These are phyloP conservation scores for Tetragonula clypearis DNA, from an alignment of 1,140 invertebrate genomes.

Conservation along the genomic window DNA sequence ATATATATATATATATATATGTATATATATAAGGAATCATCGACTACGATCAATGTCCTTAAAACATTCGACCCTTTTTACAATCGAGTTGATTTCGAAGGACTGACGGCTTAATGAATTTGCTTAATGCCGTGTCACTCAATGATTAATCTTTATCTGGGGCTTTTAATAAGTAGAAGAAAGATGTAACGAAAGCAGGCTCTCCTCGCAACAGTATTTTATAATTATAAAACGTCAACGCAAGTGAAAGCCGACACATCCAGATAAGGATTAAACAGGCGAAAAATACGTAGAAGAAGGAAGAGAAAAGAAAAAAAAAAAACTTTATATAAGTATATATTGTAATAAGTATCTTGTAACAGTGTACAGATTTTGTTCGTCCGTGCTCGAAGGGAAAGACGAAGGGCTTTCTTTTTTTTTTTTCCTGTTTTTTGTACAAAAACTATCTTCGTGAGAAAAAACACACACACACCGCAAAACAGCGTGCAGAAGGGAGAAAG, in stretches of 20 bases:
- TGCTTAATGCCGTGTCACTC: constrained; percentile 11
- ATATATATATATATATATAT: too few species aligned
- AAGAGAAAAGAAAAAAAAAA: too few species aligned
- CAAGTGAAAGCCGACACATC: neutral
- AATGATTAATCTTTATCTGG: constrained; percentile 25
- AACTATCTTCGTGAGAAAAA: constrained; percentile 26
- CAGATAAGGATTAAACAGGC: constrained; percentile 23
- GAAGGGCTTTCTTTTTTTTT: neutral
- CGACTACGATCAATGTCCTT: constrained; percentile 25
- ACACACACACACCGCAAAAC: neutral
- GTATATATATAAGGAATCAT: too few species aligned
- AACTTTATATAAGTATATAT: constrained; percentile 46
- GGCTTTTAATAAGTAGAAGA: neutral
- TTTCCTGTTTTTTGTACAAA: constrained; percentile 39
- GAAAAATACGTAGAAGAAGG: constrained; percentile 31
- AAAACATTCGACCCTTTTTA: constrained; percentile 43
- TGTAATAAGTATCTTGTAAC: constrained; percentile 46
- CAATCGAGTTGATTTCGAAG: neutral
- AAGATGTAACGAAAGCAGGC: neutral
- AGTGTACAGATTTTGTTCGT: constrained; percentile 41
- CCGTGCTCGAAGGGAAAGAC: constrained; percentile 24
- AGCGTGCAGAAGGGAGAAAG: neutral
- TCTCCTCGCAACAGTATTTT: constrained; percentile 25
- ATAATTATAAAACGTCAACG: neutral
- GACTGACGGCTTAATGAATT: constrained; percentile 44